phyloP scores from a whole-genome alignment of 2,113 vertebrate genomes.

The Lepisosteus oculatus region DNA sequence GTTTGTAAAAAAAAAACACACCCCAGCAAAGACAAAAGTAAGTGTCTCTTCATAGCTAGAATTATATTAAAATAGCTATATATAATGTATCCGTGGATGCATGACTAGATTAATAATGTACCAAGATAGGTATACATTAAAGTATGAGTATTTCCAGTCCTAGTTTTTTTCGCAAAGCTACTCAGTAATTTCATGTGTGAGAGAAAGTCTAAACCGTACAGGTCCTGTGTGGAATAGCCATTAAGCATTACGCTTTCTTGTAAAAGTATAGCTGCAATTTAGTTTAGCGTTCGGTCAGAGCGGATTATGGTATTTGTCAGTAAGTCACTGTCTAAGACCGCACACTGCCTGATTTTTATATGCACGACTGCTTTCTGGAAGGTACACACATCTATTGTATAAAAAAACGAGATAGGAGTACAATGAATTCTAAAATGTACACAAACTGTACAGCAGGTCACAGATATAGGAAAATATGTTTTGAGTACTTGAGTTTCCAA shows the following conservation, averaged over 20 bases:
- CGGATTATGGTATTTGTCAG: slow-evolving; percentile 18
- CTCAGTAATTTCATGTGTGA: no score
- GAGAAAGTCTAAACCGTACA: no score
- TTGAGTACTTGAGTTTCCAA: no score
- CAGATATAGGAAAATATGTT: no score
- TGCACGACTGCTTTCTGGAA: background rate
- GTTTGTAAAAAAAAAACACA: slow-evolving; percentile 32
- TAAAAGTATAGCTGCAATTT: slow-evolving; percentile 5
- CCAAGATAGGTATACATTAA: no score
- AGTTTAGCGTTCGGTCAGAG: slow-evolving; percentile 4
- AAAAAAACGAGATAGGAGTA: background rate
- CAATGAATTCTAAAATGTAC: background rate
- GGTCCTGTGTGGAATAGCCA: background rate
- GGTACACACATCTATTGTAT: background rate
- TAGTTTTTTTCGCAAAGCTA: no score
- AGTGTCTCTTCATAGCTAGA: background rate
- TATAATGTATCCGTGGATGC: no score
- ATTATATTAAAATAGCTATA: background rate
- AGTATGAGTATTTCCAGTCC: no score
- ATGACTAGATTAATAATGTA: no score
- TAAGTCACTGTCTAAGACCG: background rate
- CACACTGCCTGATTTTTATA: background rate
- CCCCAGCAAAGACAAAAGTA: background rate
- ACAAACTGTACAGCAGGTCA: background rate
- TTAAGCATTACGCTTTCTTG: background rate